Evolutionary conservation across 2,888 invertebrate species (phyloP).

Genomic region (Odontomyia ornata): DNA sequence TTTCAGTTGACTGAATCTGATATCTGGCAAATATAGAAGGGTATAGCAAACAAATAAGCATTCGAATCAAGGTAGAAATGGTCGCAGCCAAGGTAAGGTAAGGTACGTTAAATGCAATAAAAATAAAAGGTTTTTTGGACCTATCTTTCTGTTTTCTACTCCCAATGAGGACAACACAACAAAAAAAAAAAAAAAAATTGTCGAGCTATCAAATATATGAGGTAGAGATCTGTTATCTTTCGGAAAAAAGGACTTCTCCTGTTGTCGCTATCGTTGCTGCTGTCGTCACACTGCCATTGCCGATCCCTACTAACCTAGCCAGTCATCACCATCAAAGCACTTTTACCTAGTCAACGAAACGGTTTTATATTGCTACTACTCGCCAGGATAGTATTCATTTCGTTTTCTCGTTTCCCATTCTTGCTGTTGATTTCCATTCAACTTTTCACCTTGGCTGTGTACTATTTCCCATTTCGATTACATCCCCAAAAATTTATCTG

Average conservation of each 20-base stretch:
- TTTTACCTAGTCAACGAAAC: too few species aligned
- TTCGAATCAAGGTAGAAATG: not conserved
- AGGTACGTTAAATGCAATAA: constrained; percentile 32
- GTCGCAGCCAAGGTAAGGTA: not conserved
- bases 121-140: constrained; percentile 32
- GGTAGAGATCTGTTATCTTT: constrained; percentile 37
- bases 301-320: not conserved
- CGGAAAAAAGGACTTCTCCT: constrained; percentile 19
- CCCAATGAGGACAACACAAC: too few species aligned
- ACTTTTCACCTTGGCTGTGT: constrained; percentile 27
- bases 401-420: constrained; percentile 9
- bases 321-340: constrained; percentile 11
- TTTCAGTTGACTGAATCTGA: not conserved
- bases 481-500: constrained; percentile 37
- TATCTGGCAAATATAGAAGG: too few species aligned
- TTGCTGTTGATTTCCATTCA: not conserved
- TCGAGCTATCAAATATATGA: constrained; percentile 43
- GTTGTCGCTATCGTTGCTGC: constrained; percentile 15
- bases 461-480: constrained; percentile 29
- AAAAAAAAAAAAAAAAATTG: too few species aligned
- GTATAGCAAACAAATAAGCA: not conserved
- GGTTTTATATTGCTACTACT: constrained; percentile 5
- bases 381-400: not conserved
- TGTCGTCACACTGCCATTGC: not conserved
- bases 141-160: constrained; percentile 8